A percentile compares a stretch with the other conserved stretches of the same genome.
Conservation (phyloP, 1,140 invertebrate species). For the Drosophila quadrilineata region DNA sequence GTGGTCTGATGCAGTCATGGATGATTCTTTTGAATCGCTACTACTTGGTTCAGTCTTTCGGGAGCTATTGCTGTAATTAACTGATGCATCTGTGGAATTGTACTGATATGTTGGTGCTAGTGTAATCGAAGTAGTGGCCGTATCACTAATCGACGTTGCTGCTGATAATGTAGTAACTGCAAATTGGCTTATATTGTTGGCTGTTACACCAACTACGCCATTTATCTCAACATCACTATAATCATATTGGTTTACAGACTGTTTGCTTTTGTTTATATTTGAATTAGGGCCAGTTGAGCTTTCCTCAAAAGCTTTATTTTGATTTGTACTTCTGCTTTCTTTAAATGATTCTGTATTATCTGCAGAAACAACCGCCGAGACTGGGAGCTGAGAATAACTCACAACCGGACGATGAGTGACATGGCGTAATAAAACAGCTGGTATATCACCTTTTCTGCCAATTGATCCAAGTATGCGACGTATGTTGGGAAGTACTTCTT, state of each 20-base stretch:
- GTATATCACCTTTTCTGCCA: conserved; percentile 89
- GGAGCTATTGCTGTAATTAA: too few relatives aligned
- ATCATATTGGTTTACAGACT: conserved; percentile 16
- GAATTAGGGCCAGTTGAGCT: conserved; percentile 26
- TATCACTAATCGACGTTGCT: conserved; percentile 61
- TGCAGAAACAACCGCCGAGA: conserved; percentile 57
- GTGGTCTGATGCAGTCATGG: conserved; percentile 82
- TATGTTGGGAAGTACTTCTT: conserved; percentile 87
- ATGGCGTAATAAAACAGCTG: conserved; percentile 87
- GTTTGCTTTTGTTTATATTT: conserved; percentile 74
- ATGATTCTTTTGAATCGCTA: conserved; percentile 10
- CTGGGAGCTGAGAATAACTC: conserved; percentile 59
- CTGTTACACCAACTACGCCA: background rate
- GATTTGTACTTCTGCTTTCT: conserved; percentile 8
- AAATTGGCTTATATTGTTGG: conserved; percentile 19
- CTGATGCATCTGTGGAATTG: background rate
- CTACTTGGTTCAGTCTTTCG: too few relatives aligned
- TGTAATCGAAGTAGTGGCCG: conserved; percentile 54
- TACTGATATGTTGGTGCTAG: conserved; percentile 12
- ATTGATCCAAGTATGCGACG: conserved; percentile 91
- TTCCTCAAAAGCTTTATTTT: conserved; percentile 20
- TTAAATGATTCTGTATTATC: conserved; percentile 21
- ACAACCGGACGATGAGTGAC: conserved; percentile 83
- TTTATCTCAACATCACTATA: conserved; percentile 29
- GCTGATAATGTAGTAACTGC: conserved; percentile 59